Evolutionary conservation across 2,113 vertebrate species (phyloP).

Genomic region (Corvus cornix): DNA sequence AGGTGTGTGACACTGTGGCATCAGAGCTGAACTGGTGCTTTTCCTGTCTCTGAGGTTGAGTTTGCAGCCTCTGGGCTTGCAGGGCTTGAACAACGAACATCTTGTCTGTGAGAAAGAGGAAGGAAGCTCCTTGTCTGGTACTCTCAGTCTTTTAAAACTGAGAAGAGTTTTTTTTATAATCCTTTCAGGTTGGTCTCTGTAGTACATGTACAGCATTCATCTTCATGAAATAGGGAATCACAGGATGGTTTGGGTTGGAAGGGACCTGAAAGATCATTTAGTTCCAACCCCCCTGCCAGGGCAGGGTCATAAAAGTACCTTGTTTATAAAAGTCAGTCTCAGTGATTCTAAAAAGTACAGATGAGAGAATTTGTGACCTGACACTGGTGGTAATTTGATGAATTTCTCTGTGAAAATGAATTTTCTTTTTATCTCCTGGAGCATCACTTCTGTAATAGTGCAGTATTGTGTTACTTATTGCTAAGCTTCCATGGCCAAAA

Average conservation of each 20-base stretch:
- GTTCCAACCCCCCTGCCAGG: background rate
- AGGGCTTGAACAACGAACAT: background rate
- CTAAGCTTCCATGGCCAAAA: background rate
- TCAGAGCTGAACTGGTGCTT: background rate
- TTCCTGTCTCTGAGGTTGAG: background rate
- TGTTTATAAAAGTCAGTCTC: background rate
- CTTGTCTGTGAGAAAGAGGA: constrained; percentile 39
- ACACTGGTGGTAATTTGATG: background rate
- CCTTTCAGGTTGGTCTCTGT: background rate
- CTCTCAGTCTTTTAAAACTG: background rate
- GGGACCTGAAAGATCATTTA: background rate
- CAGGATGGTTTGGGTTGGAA: background rate
- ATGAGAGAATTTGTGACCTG: background rate
- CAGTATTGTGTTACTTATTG: background rate
- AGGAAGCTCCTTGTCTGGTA: constrained; percentile 48
- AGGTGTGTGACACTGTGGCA: background rate
- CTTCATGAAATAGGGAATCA: background rate
- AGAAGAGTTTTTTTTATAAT: background rate
- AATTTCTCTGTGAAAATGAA: background rate
- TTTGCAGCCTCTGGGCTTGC: background rate
- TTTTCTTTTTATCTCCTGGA: background rate
- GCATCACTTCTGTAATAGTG: background rate
- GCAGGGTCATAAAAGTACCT: background rate
- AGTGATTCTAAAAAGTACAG: background rate
- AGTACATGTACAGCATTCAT: background rate